These are phyloP conservation scores for Crossaster papposus DNA, from an alignment of 53 echinoderm and acorn worm genomes.

Conservation along the genomic window DNA sequence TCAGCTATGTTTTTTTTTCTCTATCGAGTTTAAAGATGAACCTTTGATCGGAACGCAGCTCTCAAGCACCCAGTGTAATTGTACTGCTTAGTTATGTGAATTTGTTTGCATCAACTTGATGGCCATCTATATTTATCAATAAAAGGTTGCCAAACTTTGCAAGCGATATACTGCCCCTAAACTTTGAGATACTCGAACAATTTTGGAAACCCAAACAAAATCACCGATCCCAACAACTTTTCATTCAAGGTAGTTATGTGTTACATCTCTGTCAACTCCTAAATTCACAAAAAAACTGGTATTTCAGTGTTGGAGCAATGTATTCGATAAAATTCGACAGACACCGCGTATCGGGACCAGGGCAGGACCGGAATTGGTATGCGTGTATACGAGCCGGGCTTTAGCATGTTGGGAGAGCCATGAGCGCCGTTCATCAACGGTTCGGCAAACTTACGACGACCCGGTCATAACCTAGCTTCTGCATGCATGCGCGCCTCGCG, in stretches of 20 bases:
- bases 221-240: background rate
- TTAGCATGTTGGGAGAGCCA: background rate
- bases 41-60: background rate
- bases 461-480: background rate
- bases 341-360: conserved; percentile 12
- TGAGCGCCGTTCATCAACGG: conserved; percentile 44
- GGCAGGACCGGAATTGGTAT: background rate
- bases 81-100: too few species aligned
- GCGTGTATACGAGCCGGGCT: background rate
- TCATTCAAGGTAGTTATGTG: conserved; percentile 3
- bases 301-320: conserved; percentile 35
- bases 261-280: conserved; percentile 44
- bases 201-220: background rate
- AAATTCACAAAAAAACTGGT: conserved; percentile 31
- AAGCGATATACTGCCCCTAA: background rate
- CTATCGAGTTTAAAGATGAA: background rate
- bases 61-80: too few species aligned
- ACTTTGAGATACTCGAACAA: background rate
- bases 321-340: conserved; percentile 42
- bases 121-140: background rate
- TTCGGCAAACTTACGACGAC: conserved; percentile 7
- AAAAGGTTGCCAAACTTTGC: too few species aligned
- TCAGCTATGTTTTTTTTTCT: background rate
- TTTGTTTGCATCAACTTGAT: background rate
- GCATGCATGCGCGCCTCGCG: background rate